These are phyloP conservation scores for silkworm (Bombyx mori) DNA, from an alignment of 1,140 invertebrate species.

Conservation along the genomic window DNA sequence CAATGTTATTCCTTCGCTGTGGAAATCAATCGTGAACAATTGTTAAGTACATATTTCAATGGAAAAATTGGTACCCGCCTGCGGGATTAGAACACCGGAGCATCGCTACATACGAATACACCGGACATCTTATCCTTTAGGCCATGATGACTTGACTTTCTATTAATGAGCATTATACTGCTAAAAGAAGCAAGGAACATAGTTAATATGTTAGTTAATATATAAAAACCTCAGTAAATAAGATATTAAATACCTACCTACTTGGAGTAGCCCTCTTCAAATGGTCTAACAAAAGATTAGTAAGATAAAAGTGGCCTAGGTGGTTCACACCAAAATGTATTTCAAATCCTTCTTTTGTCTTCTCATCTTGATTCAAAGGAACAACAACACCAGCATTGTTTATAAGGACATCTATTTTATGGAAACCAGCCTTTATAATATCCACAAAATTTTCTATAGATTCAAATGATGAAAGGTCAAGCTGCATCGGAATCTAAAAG, in stretches of 20 bases:
- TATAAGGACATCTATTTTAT: slow-evolving; percentile 84
- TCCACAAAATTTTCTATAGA: slow-evolving; percentile 81
- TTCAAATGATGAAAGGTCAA: slow-evolving; percentile 80
- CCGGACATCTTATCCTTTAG: too few species aligned
- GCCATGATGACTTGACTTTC: too few species aligned
- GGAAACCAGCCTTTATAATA: slow-evolving; percentile 71
- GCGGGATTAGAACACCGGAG: too few species aligned
- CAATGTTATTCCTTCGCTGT: too few species aligned
- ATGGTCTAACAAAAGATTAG: slow-evolving; percentile 79
- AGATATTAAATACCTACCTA: slow-evolving; percentile 45
- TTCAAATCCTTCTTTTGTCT: slow-evolving; percentile 86
- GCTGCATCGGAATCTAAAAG: slow-evolving; percentile 77
- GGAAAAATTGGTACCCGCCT: too few species aligned
- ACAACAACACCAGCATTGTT: slow-evolving; percentile 91
- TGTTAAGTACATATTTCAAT: too few species aligned
- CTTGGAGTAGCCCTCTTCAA: slow-evolving; percentile 71
- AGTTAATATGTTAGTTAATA: background rate
- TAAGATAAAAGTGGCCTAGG: slow-evolving; percentile 89
- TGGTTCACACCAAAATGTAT: slow-evolving; percentile 84
- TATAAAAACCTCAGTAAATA: background rate
- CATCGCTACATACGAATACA: too few species aligned
- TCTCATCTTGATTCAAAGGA: slow-evolving; percentile 66
- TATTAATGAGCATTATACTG: too few species aligned
- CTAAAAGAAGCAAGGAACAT: too few species aligned
- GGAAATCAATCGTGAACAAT: too few species aligned